phyloP scores from a whole-genome alignment of 2,888 invertebrate species.

The Ligdia adustata region DNA sequence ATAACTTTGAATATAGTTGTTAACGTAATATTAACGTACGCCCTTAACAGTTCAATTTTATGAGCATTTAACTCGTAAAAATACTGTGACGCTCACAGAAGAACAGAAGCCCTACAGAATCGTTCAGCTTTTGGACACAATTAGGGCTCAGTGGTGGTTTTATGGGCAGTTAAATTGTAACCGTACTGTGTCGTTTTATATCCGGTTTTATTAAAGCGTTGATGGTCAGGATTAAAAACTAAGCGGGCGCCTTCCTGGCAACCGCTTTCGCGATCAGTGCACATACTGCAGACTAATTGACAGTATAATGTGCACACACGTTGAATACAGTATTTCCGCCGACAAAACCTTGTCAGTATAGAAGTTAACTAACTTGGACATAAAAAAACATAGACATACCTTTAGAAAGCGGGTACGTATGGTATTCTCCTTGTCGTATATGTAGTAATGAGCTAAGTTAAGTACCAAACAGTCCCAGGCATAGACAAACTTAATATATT shows the following conservation, averaged over 20 bases:
- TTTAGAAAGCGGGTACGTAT: not conserved
- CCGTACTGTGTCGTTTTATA: slow-evolving; percentile 63
- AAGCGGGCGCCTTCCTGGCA: slow-evolving; percentile 43
- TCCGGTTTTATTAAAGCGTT: slow-evolving; percentile 58
- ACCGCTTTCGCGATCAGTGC: slow-evolving; percentile 8
- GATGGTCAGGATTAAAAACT: slow-evolving; percentile 47
- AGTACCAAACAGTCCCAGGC: too few relatives aligned
- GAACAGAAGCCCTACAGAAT: slow-evolving; percentile 49
- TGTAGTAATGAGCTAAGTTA: slow-evolving; percentile 19
- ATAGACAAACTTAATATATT: too few relatives aligned
- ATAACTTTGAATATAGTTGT: slow-evolving; percentile 39
- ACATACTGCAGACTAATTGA: slow-evolving; percentile 14
- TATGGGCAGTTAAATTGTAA: slow-evolving; percentile 68
- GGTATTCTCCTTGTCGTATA: too few relatives aligned
- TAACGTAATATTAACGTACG: slow-evolving; percentile 35
- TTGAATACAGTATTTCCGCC: slow-evolving; percentile 7
- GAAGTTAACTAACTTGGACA: not conserved
- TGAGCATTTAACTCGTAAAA: slow-evolving; percentile 62
- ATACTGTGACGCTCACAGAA: slow-evolving; percentile 43
- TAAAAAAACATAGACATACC: not conserved
- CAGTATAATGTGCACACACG: slow-evolving; percentile 28
- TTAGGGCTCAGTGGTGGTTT: slow-evolving; percentile 70
- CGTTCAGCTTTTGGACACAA: slow-evolving; percentile 58
- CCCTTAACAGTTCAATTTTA: slow-evolving; percentile 54
- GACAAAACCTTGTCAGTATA: not conserved